These are phyloP conservation scores for Sebastes kiyomatsui DNA, from an alignment of 2,797 vertebrate species.

Conservation along the genomic window DNA sequence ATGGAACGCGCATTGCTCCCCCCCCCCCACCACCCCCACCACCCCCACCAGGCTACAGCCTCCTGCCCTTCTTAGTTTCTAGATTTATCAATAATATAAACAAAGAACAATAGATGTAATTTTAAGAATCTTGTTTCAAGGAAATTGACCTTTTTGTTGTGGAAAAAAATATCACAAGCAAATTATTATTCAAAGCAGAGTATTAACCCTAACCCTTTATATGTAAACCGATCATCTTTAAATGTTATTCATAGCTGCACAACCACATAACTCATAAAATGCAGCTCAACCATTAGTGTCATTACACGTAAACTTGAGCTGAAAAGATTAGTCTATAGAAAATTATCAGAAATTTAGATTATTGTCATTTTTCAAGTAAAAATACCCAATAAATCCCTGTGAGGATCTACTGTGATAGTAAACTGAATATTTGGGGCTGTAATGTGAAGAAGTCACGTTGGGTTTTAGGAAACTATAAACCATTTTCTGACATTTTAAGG, in stretches of 20 bases:
- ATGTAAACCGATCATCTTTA: neutral
- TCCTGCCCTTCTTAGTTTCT: neutral
- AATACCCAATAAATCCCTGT: neutral
- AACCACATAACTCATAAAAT: neutral
- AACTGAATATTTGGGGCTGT: neutral
- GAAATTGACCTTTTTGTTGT: too few species aligned
- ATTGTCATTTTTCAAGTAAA: neutral
- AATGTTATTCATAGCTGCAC: neutral
- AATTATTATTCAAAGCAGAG: neutral
- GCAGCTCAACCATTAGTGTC: neutral
- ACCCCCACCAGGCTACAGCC: too few species aligned
- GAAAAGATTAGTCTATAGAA: neutral
- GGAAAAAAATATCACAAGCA: neutral
- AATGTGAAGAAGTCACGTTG: neutral
- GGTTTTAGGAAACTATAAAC: neutral
- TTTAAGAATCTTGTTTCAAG: neutral
- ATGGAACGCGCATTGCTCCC: conserved; percentile 24
- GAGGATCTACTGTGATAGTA: neutral
- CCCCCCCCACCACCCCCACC: too few species aligned
- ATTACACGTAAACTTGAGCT: neutral
- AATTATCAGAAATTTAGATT: neutral
- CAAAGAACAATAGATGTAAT: neutral
- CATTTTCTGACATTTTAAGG: neutral
- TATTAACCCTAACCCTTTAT: neutral
- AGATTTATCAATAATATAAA: neutral